These are phyloP conservation scores for Bellardia bayeri DNA, from an alignment of 2,888 invertebrate species.

Conservation along the genomic window DNA sequence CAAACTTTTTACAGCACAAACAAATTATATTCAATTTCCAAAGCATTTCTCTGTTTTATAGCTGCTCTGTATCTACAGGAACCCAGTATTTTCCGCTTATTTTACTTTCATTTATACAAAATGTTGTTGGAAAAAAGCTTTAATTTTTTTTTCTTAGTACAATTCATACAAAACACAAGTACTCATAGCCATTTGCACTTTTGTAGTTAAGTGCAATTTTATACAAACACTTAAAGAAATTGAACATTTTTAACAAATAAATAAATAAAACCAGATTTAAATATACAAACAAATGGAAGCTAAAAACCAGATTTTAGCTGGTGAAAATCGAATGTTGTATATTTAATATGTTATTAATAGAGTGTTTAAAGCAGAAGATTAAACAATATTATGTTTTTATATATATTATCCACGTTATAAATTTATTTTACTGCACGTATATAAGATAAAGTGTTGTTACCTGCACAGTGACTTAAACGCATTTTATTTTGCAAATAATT, in stretches of 20 bases:
- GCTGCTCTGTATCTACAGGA: background rate
- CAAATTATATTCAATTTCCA: too few species aligned
- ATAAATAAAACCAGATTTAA: background rate
- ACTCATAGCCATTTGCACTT: background rate
- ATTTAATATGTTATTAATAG: background rate
- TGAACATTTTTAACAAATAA: background rate
- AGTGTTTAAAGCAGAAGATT: background rate
- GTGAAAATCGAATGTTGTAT: background rate
- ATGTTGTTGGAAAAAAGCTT: background rate
- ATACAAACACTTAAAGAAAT: background rate
- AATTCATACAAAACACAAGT: background rate
- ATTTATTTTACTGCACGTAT: background rate
- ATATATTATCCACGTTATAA: background rate
- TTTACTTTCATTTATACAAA: constrained; percentile 3
- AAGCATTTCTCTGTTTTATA: too few species aligned
- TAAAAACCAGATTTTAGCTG: background rate
- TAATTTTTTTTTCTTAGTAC: background rate
- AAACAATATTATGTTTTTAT: background rate
- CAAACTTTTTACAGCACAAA: too few species aligned
- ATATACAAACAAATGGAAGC: background rate
- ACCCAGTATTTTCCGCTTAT: background rate
- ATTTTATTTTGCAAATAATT: too few species aligned
- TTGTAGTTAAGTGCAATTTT: background rate
- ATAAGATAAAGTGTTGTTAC: background rate
- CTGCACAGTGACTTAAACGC: too few species aligned